Base-by-base conservation (phyloP, 2,888 invertebrate species). In the Andrena camellia region DNA sequence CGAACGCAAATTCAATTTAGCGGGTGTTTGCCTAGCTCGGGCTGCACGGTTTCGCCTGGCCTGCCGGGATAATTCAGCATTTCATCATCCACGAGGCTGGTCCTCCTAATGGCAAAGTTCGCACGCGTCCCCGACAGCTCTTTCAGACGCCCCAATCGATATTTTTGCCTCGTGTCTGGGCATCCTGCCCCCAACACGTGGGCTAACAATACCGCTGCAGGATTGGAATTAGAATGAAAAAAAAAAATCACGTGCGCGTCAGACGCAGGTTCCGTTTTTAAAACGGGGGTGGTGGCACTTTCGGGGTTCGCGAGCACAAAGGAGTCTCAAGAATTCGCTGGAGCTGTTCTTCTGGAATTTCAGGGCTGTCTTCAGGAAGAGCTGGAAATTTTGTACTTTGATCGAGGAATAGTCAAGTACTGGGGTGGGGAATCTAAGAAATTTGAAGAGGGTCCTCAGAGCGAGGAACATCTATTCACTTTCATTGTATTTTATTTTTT, bases 91-190 rank as follows among this genome's bases (percentile, higher is more conserved):
- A 69, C 57, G 54, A 20, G n/a, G 20, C 31, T 54, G 52, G 29
- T 42, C 70, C 70, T 64, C 57, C 57, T 80, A 78, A 70, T 80
- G 70, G 35, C 59, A 60, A 78, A 78, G 79, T 70, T 80, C 70
- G 57, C 54, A 8, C 67, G 42, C 31, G 10, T 57, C n/a, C 42
- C 13, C 20, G 13, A 6, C 60, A 29, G n/a, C 31, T 29, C 59
- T 33, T 62, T 42, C 42, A 17, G 42, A 17, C 42, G 13, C 13
- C 13, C 17, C 42, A 42, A 42, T 42, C 42, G 42, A 42, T 42
- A 42, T 17, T 42, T 33, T 62, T 33, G n/a, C n/a, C n/a, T n/a
- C 31, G 23, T 23, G 20, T 4, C 57, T 57, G 23, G 23, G 23
- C 57, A 54, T 23, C 26, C 57, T 57, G 23, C 23, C 10, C 5